Evolutionary conservation across 2,888 invertebrate species (phyloP).

Genomic region (Callyntrura guangdongensis): DNA sequence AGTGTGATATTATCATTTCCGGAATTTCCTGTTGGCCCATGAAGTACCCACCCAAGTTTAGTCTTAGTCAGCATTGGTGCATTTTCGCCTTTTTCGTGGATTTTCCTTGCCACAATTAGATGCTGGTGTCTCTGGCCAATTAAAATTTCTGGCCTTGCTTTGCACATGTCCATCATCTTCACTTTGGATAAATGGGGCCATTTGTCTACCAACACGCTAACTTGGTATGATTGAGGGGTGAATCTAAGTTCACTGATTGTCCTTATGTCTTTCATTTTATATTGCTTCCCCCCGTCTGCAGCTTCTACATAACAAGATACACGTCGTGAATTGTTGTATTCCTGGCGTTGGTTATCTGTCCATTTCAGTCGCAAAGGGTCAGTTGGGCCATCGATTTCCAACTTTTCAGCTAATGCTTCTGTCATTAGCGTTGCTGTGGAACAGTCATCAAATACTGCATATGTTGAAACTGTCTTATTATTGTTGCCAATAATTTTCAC

Average conservation of each 20-base stretch:
- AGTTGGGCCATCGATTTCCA: neutral
- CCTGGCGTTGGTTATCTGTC: no score
- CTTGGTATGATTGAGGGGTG: neutral
- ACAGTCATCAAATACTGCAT: neutral
- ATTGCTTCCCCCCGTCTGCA: neutral
- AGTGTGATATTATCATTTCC: no score
- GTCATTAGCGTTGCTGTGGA: neutral
- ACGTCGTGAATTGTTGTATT: neutral
- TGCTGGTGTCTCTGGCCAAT: neutral
- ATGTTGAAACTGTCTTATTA: neutral
- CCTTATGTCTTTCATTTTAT: neutral
- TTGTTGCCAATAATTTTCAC: neutral
- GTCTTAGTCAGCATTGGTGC: neutral
- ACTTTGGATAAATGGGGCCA: neutral
- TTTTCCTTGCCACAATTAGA: neutral
- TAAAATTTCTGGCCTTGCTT: neutral
- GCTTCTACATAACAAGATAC: neutral
- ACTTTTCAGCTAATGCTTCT: neutral
- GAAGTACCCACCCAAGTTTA: neutral
- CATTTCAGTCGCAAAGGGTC: no score
- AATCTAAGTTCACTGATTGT: neutral
- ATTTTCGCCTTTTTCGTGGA: neutral
- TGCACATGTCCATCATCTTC: neutral
- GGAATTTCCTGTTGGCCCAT: no score
- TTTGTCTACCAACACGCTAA: neutral